Evolutionary conservation across 2,797 vertebrate species (phyloP), one percentile per base, ranked within the genome.

Genomic region (Coregonus ussuriensis): DNA sequence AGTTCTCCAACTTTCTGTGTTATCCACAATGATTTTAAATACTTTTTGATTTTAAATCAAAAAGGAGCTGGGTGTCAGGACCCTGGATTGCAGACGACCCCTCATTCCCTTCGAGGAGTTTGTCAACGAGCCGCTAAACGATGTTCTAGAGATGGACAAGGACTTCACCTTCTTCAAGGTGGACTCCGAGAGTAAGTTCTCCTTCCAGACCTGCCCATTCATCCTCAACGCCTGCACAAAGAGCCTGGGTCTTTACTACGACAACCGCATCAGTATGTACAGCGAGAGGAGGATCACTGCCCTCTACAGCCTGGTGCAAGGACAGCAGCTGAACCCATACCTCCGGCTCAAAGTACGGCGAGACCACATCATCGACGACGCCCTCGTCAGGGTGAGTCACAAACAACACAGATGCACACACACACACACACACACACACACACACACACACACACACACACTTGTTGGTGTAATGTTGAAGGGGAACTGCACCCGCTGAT

Each of bases 121-220:
- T 87, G 90, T 99, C 75, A 99, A 99, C 67, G 98, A 99, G 89
- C 97, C 98, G 14, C 91, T 99, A 81, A 99, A 99, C 73, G 98
- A 99, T 35, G 97, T 98, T 85, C 94, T 99, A 87, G 98, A 99
- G 93, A 99, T 99, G 98, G 98, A 99, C 94, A 99, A 99, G 89
- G 98, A 99, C 86, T 99, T 99, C 85, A 99, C 98, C 78, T 99
- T 99, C 90, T 99, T 98, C 91, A 99, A 99, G 89, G 98, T 99
- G 88, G 96, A 99, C 76, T 97, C 97, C 0, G 98, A 99, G 90
- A 97, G 96, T 74, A 99, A 99, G 91, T 99, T 99, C 91, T 99
- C 98, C 71, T 99, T 99, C 93, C 98, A 99, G 96, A 99, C 94
- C 74, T 99, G 98, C 87, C 98, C 98, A 63, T 99, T 99, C 89